Base-by-base conservation (phyloP, 2,797 vertebrate species). In the Catharus ustulatus region DNA sequence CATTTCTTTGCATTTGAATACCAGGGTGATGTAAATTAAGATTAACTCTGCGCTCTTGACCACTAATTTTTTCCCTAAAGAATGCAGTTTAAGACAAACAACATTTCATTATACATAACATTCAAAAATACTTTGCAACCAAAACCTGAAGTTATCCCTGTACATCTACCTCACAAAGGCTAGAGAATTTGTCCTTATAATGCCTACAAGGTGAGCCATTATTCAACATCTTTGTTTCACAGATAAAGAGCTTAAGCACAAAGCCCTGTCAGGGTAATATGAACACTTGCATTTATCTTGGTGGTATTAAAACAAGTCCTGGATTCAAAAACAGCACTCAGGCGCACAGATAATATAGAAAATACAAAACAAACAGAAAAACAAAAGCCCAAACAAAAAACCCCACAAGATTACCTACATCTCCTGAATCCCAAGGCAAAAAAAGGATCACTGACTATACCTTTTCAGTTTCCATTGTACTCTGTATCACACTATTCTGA, bases 161-260 rank as follows among this genome's bases (percentile, higher is more conserved):
- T 72, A 62, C 4, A 36, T 69, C 16, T 62, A 11, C 23, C 23
- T 62, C 82, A 42, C 30, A 79, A 71, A 77, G 22, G 11, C 51
- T 73, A 15, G 40, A 48, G 48, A n/a, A 59, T 73, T 72, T 91
- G 74, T 84, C 57, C 63, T 94, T 36, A 45, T 34, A 69, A 62
- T n/a, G 61, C 19, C 59, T 45, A 71, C 48, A 87, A 62, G 67
- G 61, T 5, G 15, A 96, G 52, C 22, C 49, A 67, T 62, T 72
- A 75, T 78, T 76, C 61, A 81, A 24, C 38, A 58, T 58, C 66
- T 81, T 81, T 3, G 3, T 82, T 76, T 75, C 84, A 82, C 43
- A 81, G 67, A 61, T 75, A 61, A 84, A 92, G 89, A 72, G 42
- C 81, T 89, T 79, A 89, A 84, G 42, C n/a, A 43, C 55, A 87